Percentiles rank a stretch among this genome's conserved stretches.
These are phyloP conservation scores for Erithacus rubecula DNA, from an alignment of 2,797 vertebrate genomes.

Conservation along the genomic window DNA sequence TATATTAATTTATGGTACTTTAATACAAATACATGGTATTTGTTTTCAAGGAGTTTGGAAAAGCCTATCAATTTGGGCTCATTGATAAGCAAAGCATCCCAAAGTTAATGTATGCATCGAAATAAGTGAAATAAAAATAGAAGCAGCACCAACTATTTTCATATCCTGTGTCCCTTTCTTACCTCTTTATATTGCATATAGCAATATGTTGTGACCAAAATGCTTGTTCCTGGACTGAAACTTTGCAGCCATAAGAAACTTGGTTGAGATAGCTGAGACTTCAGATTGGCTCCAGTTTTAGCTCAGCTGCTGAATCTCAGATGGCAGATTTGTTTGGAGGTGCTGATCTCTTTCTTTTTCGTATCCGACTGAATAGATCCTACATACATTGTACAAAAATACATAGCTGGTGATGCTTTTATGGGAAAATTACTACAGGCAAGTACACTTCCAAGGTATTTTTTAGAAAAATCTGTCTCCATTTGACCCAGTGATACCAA, in stretches of 20 bases:
- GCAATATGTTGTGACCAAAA: background rate
- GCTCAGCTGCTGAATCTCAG: background rate
- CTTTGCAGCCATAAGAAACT: background rate
- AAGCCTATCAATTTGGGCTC: background rate
- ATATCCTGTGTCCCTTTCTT: background rate
- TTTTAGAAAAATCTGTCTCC: background rate
- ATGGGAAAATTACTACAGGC: background rate
- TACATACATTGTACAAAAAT: background rate
- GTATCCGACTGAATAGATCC: background rate
- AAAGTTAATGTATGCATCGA: background rate
- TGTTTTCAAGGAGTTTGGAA: background rate
- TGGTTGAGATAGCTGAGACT: background rate
- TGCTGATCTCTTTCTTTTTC: background rate
- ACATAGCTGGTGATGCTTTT: background rate
- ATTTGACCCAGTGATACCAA: background rate
- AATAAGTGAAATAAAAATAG: background rate
- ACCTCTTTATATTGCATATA: background rate
- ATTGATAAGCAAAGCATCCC: background rate
- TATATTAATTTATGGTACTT: fast-evolving
- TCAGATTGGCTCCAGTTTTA: background rate
- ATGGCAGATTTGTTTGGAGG: background rate
- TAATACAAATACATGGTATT: background rate
- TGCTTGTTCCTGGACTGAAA: background rate
- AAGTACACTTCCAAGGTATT: background rate
- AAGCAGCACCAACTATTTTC: background rate